Percentiles rank a stretch among this genome's conserved stretches.
Evolutionary conservation across 1,140 invertebrate genomes (phyloP).

Genomic region (Aphelenchoides fujianensis): DNA sequence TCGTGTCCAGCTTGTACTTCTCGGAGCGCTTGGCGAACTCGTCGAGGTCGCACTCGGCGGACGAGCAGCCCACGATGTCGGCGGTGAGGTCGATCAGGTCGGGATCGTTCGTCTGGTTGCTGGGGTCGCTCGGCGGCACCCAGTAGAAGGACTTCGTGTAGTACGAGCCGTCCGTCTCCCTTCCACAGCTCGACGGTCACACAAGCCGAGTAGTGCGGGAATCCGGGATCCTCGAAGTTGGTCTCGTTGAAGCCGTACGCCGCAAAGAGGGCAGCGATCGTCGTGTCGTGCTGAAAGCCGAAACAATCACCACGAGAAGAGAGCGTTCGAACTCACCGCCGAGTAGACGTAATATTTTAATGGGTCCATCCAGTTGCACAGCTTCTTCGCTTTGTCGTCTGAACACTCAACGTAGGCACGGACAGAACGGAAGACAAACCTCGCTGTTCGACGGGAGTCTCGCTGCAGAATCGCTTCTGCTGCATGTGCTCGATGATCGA

Average conservation of each 20-base stretch:
- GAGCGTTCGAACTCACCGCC: conserved; percentile 11
- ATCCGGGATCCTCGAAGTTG: conserved; percentile 33
- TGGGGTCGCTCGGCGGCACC: not conserved
- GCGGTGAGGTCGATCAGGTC: not conserved
- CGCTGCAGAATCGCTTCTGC: conserved; percentile 2
- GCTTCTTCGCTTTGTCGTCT: not conserved
- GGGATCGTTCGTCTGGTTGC: not conserved
- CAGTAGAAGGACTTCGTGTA: conserved; percentile 34
- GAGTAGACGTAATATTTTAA: conserved; percentile 31
- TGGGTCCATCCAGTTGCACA: conserved; percentile 19
- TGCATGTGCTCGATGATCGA: conserved; percentile 11
- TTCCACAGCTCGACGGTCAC: conserved; percentile 43
- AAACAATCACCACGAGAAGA: not conserved
- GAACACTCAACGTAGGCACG: not conserved
- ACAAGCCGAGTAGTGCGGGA: conserved; percentile 38
- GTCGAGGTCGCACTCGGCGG: not conserved
- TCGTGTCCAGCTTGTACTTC: not conserved
- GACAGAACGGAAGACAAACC: not conserved
- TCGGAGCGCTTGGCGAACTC: not conserved
- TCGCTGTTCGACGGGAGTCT: not conserved
- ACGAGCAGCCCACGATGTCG: not conserved
- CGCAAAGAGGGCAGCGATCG: conserved; percentile 30
- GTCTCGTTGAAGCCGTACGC: conserved; percentile 39
- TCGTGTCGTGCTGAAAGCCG: conserved; percentile 33
- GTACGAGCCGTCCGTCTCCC: not conserved